Base-by-base conservation (phyloP, 1,140 invertebrate genomes). In the Drosophila oshimai region DNA sequence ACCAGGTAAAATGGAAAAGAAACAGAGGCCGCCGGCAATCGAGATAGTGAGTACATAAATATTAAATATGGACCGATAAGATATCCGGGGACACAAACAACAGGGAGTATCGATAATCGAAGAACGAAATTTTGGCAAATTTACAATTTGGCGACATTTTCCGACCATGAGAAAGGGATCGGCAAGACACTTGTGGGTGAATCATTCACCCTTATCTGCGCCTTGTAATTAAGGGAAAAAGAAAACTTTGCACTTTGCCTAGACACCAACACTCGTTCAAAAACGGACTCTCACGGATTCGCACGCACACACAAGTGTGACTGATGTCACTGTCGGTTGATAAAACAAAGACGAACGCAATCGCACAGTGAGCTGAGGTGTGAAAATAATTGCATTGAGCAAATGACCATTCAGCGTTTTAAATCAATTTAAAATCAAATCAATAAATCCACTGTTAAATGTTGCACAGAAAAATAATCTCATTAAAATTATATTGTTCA, bases 301-400 rank as follows among this genome's bases (percentile, higher is more conserved):
- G n/a, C 12, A 22, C 3, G 3, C 37, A 12, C 17, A 34, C 45
- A 44, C 67, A 71, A 71, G 67, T 47, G 50, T 69, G 34, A 70
- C 69, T 70, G 67, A 55, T 70, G 50, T 70, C 50, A 72, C 46
- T 42, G 54, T 39, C 55, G 69, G 22, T 33, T 62, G 46, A 72
- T 64, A 47, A 42, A 51, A 45, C 37, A 55, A 39, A 57, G 36
- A 31, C 49, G 31, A 57, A 50, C 37, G n/a, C 13, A 54, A 49
- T 62, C 33, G 47, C 41, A 73, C 68, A 54, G 46, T 73, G 55
- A 18, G 5, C 0, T 9, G 0, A n/a, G 10, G 22, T 4, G 0
- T 3, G n/a, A 1, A 26, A 45, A 10, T 9, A 22, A n/a, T n/a
- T n/a, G 22, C 22, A 22, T 22, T 22, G 2, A 22, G 22, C 5